Percentiles rank a stretch among this genome's conserved stretches.
phyloP scores from a whole-genome alignment of 2,888 invertebrate species.

The Drosophila seclusa region DNA sequence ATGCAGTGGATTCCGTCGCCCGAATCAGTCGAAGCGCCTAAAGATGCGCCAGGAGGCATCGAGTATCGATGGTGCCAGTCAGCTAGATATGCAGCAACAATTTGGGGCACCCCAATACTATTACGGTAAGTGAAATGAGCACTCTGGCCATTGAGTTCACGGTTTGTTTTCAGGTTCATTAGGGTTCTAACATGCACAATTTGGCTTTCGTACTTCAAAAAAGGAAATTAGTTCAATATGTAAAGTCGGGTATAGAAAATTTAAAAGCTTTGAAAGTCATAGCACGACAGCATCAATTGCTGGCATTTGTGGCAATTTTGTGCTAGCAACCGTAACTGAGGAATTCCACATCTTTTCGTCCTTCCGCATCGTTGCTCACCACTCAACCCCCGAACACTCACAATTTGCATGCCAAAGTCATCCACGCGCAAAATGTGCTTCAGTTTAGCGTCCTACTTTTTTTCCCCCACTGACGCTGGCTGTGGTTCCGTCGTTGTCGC shows the following conservation, averaged over 20 bases:
- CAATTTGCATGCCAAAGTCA: conserved; percentile 50
- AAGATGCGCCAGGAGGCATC: conserved; percentile 37
- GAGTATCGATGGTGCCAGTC: conserved; percentile 17
- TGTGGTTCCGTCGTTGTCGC: background rate
- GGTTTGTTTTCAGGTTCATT: background rate
- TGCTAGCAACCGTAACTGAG: conserved; percentile 5
- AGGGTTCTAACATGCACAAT: background rate
- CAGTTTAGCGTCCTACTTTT: background rate
- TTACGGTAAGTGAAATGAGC: conserved; percentile 46
- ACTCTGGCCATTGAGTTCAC: background rate
- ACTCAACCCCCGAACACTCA: conserved; percentile 13
- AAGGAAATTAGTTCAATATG: background rate
- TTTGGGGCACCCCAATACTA: conserved; percentile 55
- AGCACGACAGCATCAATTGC: conserved; percentile 21
- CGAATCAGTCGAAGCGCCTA: conserved; percentile 33
- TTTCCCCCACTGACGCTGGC: background rate
- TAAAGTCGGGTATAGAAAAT: background rate
- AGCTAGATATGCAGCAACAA: conserved; percentile 58
- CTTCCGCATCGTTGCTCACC: background rate
- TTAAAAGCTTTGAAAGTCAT: background rate
- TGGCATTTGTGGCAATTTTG: conserved; percentile 5
- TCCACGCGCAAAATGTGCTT: conserved; percentile 29
- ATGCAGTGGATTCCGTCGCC: conserved; percentile 23
- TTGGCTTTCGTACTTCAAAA: background rate
- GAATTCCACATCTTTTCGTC: background rate